Base-by-base conservation (phyloP, 2,797 vertebrate species). In the Melanotaenia parkinsoni region DNA sequence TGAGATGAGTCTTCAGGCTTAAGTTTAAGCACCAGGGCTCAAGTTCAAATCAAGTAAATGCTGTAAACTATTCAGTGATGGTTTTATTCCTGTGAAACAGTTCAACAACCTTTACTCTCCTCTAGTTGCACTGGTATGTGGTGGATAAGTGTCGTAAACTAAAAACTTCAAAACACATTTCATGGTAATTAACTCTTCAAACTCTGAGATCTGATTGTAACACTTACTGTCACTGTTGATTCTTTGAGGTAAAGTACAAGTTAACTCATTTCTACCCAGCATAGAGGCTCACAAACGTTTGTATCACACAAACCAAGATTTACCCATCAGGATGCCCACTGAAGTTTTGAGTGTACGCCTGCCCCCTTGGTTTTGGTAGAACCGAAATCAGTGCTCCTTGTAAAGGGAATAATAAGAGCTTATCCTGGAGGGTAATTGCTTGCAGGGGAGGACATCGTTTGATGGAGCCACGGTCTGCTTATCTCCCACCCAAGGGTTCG, bases 341-440 rank as follows among this genome's bases (percentile, higher is more conserved):
- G 66, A 72, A 72, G 59, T 77, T 54, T 60, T 8, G 28, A 80
- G 74, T 66, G 38, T 26, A 2, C 1, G 10, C 65, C 64, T 53
- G 24, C 16, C 57, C 67, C 0, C 10, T 70, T 67, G 67, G 74
- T 76, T 86, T 67, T 67, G 63, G 67, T 70, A 81, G 12, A 74
- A 81, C 67, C 33, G 63, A 26, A 88, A 87, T 82, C 73, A 59
- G 60, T 63, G 33, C 72, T 83, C 26, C 71, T 87, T 68, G 43
- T 81, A 77, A 86, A 85, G 76, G 38, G 67, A 91, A 86, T 67
- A 81, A 82, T 69, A 86, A 76, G 69, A 89, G 90, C 84, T 92
- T 88, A 90, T 91, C 81, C 88, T 77, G 78, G 79, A 86, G 84
- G 77, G 82, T 91, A 91, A 93, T 89, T 93, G 90, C 77, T 80